These are phyloP conservation scores for Rhynchophorus ferrugineus DNA, from an alignment of 1,140 invertebrate species.

Conservation along the genomic window DNA sequence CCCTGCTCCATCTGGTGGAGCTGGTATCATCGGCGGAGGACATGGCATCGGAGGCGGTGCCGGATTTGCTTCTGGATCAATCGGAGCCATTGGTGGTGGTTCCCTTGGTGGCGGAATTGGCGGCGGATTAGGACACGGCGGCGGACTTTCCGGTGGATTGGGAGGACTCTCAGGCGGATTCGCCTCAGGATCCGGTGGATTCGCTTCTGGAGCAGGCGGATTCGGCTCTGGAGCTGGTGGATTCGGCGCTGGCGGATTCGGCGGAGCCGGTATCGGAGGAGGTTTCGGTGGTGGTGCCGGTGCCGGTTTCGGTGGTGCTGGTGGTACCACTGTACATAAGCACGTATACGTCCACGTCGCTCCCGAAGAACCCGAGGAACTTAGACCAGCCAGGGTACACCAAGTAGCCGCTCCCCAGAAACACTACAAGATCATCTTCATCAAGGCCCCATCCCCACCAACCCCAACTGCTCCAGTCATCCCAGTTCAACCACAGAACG, in stretches of 20 bases:
- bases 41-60: background rate
- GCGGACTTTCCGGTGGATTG: slow-evolving; percentile 66
- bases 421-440: slow-evolving; percentile 84
- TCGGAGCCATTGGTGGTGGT: slow-evolving; percentile 2
- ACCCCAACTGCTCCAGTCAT: slow-evolving; percentile 61
- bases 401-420: slow-evolving; percentile 58
- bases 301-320: background rate
- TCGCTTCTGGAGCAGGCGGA: slow-evolving; percentile 16
- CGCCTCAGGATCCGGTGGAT: slow-evolving; percentile 5
- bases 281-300: slow-evolving; percentile 13
- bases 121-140: background rate
- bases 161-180: slow-evolving; percentile 45
- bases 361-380: slow-evolving; percentile 62
- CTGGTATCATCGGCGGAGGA: background rate
- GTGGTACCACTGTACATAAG: slow-evolving; percentile 48
- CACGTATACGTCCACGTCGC: slow-evolving; percentile 63
- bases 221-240: slow-evolving; percentile 8
- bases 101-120: background rate
- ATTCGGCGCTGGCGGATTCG: background rate
- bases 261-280: slow-evolving; percentile 2
- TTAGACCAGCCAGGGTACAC: slow-evolving; percentile 38
- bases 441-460: slow-evolving; percentile 73
- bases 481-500: slow-evolving; percentile 57
- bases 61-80: background rate
- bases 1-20: slow-evolving; percentile 6